Evolutionary conservation across 2,113 vertebrate genomes (phyloP).

Genomic region (Aix galericulata): DNA sequence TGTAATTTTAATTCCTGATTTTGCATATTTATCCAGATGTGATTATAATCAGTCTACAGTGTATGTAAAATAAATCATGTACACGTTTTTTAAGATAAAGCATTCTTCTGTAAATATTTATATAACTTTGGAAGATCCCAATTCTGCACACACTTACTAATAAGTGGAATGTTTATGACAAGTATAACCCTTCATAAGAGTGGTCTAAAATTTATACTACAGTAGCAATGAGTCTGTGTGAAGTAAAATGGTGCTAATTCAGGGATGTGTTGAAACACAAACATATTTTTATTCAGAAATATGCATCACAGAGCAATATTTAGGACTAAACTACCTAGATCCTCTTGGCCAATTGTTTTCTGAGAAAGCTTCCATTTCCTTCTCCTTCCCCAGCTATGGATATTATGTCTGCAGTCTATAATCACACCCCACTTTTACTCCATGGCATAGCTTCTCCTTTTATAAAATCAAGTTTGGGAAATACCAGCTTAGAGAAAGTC

Average conservation of each 20-base stretch:
- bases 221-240: neutral
- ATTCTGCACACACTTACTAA: neutral
- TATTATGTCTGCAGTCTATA: accelerated
- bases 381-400: neutral
- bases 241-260: neutral
- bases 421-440: neutral
- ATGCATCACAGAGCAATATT: neutral
- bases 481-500: neutral
- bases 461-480: neutral
- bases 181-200: neutral
- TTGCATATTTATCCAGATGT: neutral
- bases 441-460: neutral
- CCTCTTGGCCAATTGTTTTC: neutral
- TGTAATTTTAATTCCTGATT: conserved; percentile 27
- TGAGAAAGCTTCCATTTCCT: neutral
- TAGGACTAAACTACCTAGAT: neutral
- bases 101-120: neutral
- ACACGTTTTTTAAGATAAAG: neutral
- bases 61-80: neutral
- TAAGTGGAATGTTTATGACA: neutral
- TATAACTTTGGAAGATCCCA: neutral
- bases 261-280: neutral
- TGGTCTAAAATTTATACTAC: neutral
- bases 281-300: neutral
- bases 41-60: neutral